Conservation (phyloP, 1,140 invertebrate genomes). For the Drosophila ananassae region DNA sequence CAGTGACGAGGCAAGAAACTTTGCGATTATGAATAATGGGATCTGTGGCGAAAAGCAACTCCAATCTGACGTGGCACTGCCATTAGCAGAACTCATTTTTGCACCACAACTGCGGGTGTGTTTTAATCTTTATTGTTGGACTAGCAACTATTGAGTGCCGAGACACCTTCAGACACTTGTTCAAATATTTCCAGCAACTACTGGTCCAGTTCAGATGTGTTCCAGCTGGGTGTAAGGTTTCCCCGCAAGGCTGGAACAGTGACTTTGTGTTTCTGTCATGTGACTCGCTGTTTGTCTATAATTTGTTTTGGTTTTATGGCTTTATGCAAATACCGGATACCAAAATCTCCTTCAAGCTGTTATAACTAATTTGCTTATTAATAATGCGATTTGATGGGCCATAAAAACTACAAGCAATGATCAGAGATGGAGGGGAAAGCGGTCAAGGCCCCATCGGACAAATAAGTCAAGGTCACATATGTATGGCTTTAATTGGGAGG, state of each 20-base stretch:
- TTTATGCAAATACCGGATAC: background rate
- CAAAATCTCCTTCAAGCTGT: background rate
- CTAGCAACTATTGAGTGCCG: no score
- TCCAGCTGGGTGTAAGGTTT: background rate
- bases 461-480: background rate
- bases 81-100: background rate
- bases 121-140: background rate
- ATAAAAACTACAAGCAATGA: background rate
- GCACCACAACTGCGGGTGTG: background rate
- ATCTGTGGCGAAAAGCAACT: background rate
- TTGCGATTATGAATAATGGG: background rate
- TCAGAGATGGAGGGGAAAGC: background rate
- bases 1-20: constrained; percentile 2
- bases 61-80: background rate
- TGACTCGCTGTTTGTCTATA: background rate
- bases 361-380: background rate
- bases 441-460: background rate
- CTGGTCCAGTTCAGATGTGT: no score
- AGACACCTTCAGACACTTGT: background rate
- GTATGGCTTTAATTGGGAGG: no score
- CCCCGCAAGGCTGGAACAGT: no score
- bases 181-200: background rate
- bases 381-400: background rate
- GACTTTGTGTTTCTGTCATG: no score
- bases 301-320: background rate